These are phyloP conservation scores for Torymus texanus DNA, from an alignment of 2,888 invertebrate genomes.

Conservation along the genomic window DNA sequence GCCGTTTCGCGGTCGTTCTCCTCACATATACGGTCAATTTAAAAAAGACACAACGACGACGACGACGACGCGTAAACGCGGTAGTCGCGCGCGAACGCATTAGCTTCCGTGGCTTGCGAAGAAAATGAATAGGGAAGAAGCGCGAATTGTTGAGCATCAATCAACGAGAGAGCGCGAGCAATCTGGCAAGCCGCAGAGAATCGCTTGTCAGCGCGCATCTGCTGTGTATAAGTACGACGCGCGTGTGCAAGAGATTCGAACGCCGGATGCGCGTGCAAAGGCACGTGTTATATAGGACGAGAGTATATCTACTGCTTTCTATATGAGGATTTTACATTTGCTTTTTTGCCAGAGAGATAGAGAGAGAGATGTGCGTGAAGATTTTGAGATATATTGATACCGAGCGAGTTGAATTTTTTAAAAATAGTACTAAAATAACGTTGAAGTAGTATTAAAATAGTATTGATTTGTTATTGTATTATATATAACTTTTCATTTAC, in stretches of 20 bases:
- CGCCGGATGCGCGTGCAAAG: conserved; percentile 1
- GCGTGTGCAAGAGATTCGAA: conserved; percentile 1
- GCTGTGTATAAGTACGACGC: background rate
- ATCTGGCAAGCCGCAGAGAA: conserved; percentile 41
- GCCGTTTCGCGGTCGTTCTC: conserved; percentile 36
- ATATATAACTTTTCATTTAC: too few species aligned
- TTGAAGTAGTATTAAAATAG: too few species aligned
- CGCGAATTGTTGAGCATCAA: conserved; percentile 36
- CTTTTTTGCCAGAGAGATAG: too few species aligned
- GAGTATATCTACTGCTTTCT: too few species aligned
- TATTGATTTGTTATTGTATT: too few species aligned
- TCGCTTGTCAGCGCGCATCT: conserved; percentile 46
- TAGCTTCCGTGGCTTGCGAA: too few species aligned
- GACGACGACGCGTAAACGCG: conserved; percentile 55
- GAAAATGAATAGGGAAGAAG: conserved; percentile 16
- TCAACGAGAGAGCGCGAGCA: conserved; percentile 36
- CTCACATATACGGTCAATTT: background rate
- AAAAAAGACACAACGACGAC: background rate
- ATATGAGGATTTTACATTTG: background rate
- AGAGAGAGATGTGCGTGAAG: too few species aligned
- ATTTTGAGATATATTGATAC: too few species aligned
- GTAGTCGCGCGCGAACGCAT: conserved; percentile 50
- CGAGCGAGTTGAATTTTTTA: too few species aligned
- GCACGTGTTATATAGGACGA: conserved; percentile 10
- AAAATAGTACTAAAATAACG: too few species aligned